Base-by-base conservation (phyloP, 2,888 invertebrate genomes). In the Druceiella hillmani region DNA sequence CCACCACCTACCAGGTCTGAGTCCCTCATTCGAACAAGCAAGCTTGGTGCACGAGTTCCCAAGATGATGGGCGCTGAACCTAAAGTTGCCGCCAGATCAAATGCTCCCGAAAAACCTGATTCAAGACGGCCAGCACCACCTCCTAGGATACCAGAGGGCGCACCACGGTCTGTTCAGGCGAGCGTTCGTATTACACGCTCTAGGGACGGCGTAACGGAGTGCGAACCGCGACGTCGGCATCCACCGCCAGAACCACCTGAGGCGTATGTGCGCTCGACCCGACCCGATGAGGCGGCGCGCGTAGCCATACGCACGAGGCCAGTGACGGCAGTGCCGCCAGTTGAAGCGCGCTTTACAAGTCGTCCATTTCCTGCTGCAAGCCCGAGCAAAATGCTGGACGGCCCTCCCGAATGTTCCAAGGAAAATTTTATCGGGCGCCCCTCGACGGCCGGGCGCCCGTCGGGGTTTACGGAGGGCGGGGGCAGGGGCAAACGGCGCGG, bases 331-430 rank as follows among this genome's bases (percentile, higher is more conserved):
- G 9, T 9, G 25, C 10, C 11, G 64, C 64, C 66, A 65, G 64
- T 63, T 62, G 58, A 58, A 45, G 52, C 54, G 60, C 65, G 64
- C 64, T 64, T 62, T 63, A 62, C 64, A 60, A 64, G 60, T 49
- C 56, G 61, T 55, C n/a, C n/a, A n/a, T n/a, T n/a, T n/a, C n/a
- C 58, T 54, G 60, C 62, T 61, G 55, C 59, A 62, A 57, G 54
- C 55, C 56, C 61, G 57, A 61, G 62, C 56, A 44, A 43, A 40
- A 46, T 4, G 56, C 57, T 33, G 53, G 59, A 32, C 26, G 48
- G 46, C 47, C 43, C 52, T 52, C 55, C 42, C 45, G 58, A 55
- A 53, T 62, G 65, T 58, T 64, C 60, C 54, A 67, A 68, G 62
- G 69, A 69, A 65, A 68, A 69, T 58, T 61, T 56, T 55, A 61